Evolutionary conservation across 2,888 invertebrate genomes (phyloP).

Genomic region (Bugula neritina): DNA sequence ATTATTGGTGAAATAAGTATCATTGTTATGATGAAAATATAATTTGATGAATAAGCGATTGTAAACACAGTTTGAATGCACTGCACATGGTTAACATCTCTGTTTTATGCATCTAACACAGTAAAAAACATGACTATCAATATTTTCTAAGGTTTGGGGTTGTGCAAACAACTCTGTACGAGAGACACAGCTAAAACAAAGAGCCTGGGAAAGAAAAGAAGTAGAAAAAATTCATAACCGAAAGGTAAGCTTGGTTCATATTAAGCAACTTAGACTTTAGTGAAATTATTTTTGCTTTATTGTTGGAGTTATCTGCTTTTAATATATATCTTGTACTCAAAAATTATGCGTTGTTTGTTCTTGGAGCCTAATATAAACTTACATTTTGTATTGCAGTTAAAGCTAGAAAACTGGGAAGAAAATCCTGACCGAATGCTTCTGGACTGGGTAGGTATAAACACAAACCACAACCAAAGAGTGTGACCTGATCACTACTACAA

Average conservation of each 20-base stretch:
- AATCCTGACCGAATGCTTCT: slow-evolving; percentile 26
- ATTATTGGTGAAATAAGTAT: too few species aligned
- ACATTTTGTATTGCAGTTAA: slow-evolving; percentile 25
- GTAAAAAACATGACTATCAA: too few species aligned
- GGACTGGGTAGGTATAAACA: slow-evolving; percentile 25
- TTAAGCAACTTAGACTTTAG: too few species aligned
- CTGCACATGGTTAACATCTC: too few species aligned
- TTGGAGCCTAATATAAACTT: too few species aligned
- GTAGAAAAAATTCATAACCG: slow-evolving; percentile 21
- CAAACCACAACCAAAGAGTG: slow-evolving; percentile 20
- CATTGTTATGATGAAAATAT: too few species aligned
- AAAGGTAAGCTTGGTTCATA: slow-evolving; percentile 15
- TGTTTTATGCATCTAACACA: too few species aligned
- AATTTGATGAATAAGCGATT: too few species aligned
- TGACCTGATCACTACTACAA: background rate
- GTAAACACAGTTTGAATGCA: too few species aligned
- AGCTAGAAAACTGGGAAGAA: slow-evolving; percentile 26
- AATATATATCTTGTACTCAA: too few species aligned
- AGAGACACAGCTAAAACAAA: slow-evolving; percentile 24
- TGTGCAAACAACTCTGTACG: slow-evolving; percentile 20
- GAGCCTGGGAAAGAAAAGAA: slow-evolving; percentile 26
- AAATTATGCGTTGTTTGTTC: too few species aligned
- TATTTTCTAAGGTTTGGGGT: slow-evolving; percentile 24
- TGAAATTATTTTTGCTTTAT: background rate
- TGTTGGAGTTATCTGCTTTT: background rate